Percentiles rank a stretch among this genome's conserved stretches.
phyloP scores from a whole-genome alignment of 2,797 vertebrate species.

The Botia kubotai region DNA sequence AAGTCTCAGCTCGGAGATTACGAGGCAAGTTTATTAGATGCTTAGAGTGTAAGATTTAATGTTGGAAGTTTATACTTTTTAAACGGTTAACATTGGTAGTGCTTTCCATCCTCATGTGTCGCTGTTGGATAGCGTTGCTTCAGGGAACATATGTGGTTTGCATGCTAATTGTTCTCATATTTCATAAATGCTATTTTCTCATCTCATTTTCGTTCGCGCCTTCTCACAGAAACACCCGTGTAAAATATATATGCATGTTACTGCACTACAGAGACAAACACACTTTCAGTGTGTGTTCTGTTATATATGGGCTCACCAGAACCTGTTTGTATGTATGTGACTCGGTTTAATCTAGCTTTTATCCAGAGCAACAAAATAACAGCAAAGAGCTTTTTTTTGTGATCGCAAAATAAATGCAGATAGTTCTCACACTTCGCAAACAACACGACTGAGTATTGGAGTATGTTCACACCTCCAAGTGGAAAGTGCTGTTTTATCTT shows the following conservation, averaged over 20 bases:
- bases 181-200: too few species aligned
- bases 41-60: background rate
- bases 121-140: too few species aligned
- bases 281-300: constrained; percentile 3
- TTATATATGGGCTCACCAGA: constrained; percentile 14
- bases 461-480: constrained; percentile 5
- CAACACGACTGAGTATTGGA: background rate
- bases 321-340: constrained; percentile 6
- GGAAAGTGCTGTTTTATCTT: background rate
- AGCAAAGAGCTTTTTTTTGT: background rate
- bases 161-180: too few species aligned
- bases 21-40: background rate
- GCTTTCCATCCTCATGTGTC: background rate
- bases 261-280: background rate
- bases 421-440: background rate
- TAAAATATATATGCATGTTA: constrained; percentile 17
- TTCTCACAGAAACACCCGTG: too few species aligned
- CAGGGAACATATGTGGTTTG: too few species aligned
- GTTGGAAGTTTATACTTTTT: too few species aligned
- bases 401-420: background rate
- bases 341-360: background rate
- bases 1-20: constrained; percentile 11
- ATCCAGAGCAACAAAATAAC: constrained; percentile 3
- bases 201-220: too few species aligned
- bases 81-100: background rate